Conservation (phyloP, 2,797 vertebrate species). For the Scarus forsteni region DNA sequence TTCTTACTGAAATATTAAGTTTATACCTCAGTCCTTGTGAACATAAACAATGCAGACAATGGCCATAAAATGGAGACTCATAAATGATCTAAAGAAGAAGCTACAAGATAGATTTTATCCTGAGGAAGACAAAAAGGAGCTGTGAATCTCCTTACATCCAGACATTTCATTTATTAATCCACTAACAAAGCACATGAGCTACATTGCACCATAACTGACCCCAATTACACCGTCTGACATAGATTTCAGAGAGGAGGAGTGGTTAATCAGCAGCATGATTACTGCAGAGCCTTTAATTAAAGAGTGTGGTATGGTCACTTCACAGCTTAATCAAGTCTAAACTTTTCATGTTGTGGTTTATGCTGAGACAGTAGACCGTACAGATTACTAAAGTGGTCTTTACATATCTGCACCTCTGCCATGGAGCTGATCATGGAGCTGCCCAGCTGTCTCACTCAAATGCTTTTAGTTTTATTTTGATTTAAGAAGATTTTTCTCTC, state of each 20-base stretch:
- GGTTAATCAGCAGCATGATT: conserved; percentile 21
- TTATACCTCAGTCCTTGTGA: neutral
- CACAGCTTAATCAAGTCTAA: conserved; percentile 15
- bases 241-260: neutral
- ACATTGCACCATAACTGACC: conserved; percentile 11
- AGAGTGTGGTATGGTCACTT: neutral
- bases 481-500: neutral
- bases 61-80: neutral
- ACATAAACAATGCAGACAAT: conserved; percentile 5
- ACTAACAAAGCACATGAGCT: neutral
- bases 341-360: neutral
- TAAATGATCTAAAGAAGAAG: neutral
- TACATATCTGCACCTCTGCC: neutral
- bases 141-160: neutral
- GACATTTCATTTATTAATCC: neutral
- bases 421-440: conserved; percentile 3
- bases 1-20: conserved; percentile 23
- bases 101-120: neutral
- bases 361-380: neutral
- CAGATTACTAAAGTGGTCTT: conserved; percentile 2
- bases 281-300: conserved; percentile 12
- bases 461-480: neutral
- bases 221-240: conserved; percentile 4
- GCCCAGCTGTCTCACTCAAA: neutral
- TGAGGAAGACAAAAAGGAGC: conserved; percentile 5